Conservation (phyloP, 2,113 vertebrate genomes). For the Thomomys bottae region DNA sequence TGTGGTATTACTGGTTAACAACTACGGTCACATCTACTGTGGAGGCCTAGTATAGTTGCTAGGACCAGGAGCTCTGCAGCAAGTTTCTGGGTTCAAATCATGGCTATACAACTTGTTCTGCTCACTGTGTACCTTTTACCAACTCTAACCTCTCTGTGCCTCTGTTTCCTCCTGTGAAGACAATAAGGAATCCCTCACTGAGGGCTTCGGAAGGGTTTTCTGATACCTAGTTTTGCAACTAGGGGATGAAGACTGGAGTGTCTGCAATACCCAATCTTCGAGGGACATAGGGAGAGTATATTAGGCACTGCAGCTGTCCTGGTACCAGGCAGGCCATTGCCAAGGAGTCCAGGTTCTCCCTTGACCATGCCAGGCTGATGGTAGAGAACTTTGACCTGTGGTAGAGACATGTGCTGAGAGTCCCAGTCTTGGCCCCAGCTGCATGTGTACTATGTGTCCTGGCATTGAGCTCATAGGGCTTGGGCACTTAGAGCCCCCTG, state of each 20-base stretch:
- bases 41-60: background rate
- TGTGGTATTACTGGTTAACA: rapidly evolving
- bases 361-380: background rate
- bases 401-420: background rate
- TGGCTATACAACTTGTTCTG: background rate
- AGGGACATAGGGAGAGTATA: background rate
- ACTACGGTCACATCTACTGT: rapidly evolving
- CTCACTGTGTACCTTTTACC: background rate
- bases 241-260: background rate
- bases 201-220: background rate
- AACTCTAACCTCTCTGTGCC: background rate
- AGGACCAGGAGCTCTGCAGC: background rate
- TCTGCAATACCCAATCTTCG: background rate
- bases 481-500: background rate
- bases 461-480: rapidly evolving
- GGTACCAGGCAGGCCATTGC: background rate
- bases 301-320: background rate
- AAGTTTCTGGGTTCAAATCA: background rate
- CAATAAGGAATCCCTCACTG: background rate
- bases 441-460: background rate
- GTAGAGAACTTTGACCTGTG: background rate
- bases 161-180: background rate
- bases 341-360: rapidly evolving
- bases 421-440: background rate
- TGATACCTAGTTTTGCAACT: background rate